These are phyloP conservation scores for Lithophane ornitopus DNA, from an alignment of 2,888 invertebrate species.

Conservation along the genomic window DNA sequence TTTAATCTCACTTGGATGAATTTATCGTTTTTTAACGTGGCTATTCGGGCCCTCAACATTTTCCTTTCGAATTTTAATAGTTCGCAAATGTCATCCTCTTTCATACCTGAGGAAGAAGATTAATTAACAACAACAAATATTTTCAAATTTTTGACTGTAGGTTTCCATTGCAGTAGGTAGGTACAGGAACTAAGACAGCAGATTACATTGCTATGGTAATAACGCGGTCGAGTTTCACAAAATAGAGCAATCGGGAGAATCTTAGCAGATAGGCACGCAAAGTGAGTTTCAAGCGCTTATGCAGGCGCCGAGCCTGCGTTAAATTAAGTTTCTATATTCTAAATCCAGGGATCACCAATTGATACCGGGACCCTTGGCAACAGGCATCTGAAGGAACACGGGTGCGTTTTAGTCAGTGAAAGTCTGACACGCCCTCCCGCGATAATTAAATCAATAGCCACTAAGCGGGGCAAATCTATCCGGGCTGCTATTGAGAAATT, in stretches of 20 bases:
- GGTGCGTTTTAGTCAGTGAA: too few species aligned
- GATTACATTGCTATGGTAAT: neutral
- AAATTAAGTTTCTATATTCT: neutral
- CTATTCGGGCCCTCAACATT: constrained; percentile 96
- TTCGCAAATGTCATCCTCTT: constrained; percentile 97
- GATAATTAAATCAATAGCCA: too few species aligned
- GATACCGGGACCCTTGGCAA: too few species aligned
- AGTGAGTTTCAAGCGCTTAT: neutral
- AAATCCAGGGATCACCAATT: too few species aligned
- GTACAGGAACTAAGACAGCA: neutral
- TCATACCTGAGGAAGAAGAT: constrained; percentile 91
- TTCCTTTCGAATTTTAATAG: constrained; percentile 98
- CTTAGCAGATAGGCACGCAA: neutral
- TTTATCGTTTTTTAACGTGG: constrained; percentile 97
- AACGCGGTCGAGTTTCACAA: neutral
- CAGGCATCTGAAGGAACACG: too few species aligned
- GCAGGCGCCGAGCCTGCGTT: neutral
- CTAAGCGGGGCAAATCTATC: neutral
- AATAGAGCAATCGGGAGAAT: neutral
- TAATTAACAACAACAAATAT: constrained; percentile 6
- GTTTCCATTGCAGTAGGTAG: neutral
- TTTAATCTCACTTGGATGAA: constrained; percentile 97
- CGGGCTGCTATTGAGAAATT: neutral
- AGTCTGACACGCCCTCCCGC: too few species aligned
- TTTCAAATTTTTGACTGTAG: neutral